Evolutionary conservation across 2,888 invertebrate genomes (phyloP).

Genomic region (Blera fallax): DNA sequence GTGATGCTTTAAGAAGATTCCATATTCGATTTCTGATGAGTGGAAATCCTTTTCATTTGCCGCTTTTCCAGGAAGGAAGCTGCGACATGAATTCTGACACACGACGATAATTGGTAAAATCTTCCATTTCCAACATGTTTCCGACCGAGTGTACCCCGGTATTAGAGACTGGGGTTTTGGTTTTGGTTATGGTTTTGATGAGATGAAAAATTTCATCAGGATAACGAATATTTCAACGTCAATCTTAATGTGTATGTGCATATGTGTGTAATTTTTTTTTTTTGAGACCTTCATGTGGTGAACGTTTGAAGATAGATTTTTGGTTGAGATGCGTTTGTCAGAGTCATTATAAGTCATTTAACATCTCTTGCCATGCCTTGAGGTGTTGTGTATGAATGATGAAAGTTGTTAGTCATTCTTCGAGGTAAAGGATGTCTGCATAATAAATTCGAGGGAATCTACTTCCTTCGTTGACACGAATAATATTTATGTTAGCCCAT

Average conservation of each 20-base stretch:
- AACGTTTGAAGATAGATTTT: background rate
- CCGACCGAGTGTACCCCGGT: too few relatives aligned
- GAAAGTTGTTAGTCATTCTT: background rate
- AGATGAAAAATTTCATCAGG: background rate
- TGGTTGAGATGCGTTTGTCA: conserved; percentile 4
- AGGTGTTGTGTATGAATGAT: background rate
- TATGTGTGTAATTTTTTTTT: background rate
- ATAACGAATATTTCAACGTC: conserved; percentile 5
- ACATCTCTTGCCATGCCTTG: background rate
- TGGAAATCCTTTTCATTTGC: background rate
- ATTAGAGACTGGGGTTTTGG: too few relatives aligned
- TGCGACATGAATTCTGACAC: conserved; percentile 20
- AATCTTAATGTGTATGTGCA: background rate
- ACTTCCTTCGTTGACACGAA: background rate
- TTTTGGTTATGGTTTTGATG: background rate
- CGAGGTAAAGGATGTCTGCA: background rate
- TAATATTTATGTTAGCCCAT: conserved; percentile 24
- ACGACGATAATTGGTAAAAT: background rate
- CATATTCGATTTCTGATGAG: conserved; percentile 4
- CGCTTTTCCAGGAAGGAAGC: background rate
- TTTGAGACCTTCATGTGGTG: background rate
- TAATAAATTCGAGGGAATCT: background rate
- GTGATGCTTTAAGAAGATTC: background rate
- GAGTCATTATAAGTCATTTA: conserved; percentile 22
- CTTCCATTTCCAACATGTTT: background rate